Evolutionary conservation across 2,797 vertebrate species (phyloP), one percentile per base, ranked within the genome.

Genomic region (Neomorphus geoffroyi): DNA sequence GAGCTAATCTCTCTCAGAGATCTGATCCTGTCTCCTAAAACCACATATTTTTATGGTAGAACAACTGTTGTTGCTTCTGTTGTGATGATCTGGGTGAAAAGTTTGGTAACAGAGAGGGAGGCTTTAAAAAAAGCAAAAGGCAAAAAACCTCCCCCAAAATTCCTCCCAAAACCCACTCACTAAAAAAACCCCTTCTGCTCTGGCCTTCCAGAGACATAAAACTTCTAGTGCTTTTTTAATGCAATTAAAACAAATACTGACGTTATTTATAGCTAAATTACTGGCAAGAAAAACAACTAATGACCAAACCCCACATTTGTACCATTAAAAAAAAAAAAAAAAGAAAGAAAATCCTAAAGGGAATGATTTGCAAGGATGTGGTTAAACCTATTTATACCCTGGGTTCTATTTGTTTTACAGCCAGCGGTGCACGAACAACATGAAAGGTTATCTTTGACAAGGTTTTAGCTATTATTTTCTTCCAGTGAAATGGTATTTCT

Each of bases 401-500:
- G 37, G 97, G 97, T 98, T 98, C 97, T 98, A 97, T 98, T 98
- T 98, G 98, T 98, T 98, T 98, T 98, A 98, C 97, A 98, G 97
- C 96, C 96, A 96, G 93, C 45, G 71, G 96, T 95, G 90, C 97
- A 94, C 92, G 86, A 97, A 98, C 98, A 97, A 98, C 98, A 97
- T 93, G 97, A 98, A 98, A 98, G 98, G 98, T 98, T 98, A 98
- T 98, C 98, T 98, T 98, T 98, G 98, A 98, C 98, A 98, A 97
- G 98, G 98, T 98, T 98, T 98, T 97, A 98, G 98, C 98, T 98
- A 98, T 98, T 98, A 98, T 99, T 99, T 98, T 98, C 98, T 99
- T 98, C 98, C 98, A 98, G 98, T 98, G 98, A 99, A 98, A 98
- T 98, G 98, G 98, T 98, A 98, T 97, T 97, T 98, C 98, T 98